Conservation (phyloP, 1,140 invertebrate species). For the Drosophila rhopaloa region DNA sequence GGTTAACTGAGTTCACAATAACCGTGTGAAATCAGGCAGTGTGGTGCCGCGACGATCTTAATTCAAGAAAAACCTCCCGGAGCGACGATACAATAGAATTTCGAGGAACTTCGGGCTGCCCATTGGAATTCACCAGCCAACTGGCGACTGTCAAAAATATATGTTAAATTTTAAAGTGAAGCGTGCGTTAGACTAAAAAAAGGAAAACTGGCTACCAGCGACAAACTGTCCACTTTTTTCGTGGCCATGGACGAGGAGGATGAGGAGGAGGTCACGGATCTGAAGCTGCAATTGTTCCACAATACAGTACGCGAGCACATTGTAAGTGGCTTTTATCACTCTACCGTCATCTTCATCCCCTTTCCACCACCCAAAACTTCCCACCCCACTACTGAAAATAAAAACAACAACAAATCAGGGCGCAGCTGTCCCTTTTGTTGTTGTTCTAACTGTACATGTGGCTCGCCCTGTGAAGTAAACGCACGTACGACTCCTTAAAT, state of each 20-base stretch:
- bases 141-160: constrained; percentile 1
- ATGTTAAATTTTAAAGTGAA: constrained; percentile 8
- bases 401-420: constrained; percentile 23
- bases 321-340: constrained; percentile 87
- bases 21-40: constrained; percentile 1
- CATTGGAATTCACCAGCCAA: constrained; percentile 20
- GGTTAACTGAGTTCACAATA: constrained; percentile 8
- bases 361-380: constrained; percentile 11
- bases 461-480: too few relatives aligned
- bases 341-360: constrained; percentile 1
- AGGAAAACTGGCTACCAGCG: constrained; percentile 69
- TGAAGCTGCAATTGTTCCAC: constrained; percentile 94
- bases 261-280: constrained; percentile 89
- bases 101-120: neutral
- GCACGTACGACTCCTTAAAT: constrained; percentile 11
- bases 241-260: constrained; percentile 85
- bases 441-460: constrained; percentile 44
- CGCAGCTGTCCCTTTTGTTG: constrained; percentile 28
- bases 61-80: constrained; percentile 14
- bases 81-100: neutral
- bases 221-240: constrained; percentile 62
- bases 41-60: constrained; percentile 4
- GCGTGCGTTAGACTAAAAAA: constrained; percentile 11
- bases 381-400: neutral
- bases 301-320: constrained; percentile 97